Base-by-base conservation (phyloP, 2,797 vertebrate species). In the Enteromius thamalakanensis region DNA sequence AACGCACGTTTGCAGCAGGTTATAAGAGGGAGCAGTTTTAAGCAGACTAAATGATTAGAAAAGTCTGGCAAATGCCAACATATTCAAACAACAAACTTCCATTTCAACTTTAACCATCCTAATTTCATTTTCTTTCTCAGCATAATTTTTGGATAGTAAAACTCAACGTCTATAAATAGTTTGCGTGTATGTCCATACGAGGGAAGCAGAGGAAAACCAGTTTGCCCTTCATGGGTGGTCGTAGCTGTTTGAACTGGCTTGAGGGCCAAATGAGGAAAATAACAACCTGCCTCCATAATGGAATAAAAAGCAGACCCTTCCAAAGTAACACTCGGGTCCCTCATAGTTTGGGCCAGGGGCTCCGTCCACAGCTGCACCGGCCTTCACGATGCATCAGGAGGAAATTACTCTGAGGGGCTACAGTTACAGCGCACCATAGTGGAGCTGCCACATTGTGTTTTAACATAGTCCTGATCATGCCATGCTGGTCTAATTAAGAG, bases 401-500 rank as follows among this genome's bases (percentile, higher is more conserved):
- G 83, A 81, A 91, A 90, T 75, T 90, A 86, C 86, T 75, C 86
- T 82, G 84, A 12, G 8, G 70, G 87, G 86, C 85, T 91, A 78
- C 42, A 85, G 93, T 93, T 93, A 89, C 93, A 79, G 85, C 82
- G 74, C 5, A 79, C 67, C 87, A 0, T 37, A 84, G 84, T 34
- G 1, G 14, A 49, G 64, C 91, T 93, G 93, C 92, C 92, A 92
- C 86, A 90, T 88, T 86, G 79, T 2, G 85, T 94, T 94, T 90
- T 87, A 49, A 53, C 81, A 72, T 84, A 76, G 90, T 14, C 79
- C 87, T 89, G 91, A 93, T 86, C 91, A 89, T 40, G 89, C 90
- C 90, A 90, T 89, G 87, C 88, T 58, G 85, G 89, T 90, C 90
- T 93, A 93, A 94, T 94, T 94, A 94, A 87, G 92, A 88, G 88